These are phyloP conservation scores for Sinodicranocentrus sp. DNA, from an alignment of 2,888 invertebrate genomes.

Conservation along the genomic window DNA sequence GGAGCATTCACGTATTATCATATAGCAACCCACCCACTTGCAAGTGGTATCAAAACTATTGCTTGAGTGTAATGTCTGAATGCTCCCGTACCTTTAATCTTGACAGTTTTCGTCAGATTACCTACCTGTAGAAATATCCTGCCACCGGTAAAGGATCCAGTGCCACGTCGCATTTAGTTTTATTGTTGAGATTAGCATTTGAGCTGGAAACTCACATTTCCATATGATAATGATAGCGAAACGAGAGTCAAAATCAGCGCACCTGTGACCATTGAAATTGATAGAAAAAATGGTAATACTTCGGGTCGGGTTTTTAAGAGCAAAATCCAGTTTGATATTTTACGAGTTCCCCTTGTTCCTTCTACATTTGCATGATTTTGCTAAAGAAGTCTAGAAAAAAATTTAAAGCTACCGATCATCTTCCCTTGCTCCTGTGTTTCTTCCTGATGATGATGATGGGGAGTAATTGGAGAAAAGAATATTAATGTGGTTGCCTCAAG, in stretches of 20 bases:
- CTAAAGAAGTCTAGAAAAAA: conserved; percentile 19
- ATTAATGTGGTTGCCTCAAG: conserved; percentile 49
- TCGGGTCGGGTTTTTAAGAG: conserved; percentile 37
- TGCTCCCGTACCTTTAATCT: no score
- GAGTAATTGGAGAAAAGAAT: conserved; percentile 59
- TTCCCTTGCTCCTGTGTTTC: conserved; percentile 30
- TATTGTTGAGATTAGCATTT: no score
- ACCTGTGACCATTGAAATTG: conserved; percentile 48
- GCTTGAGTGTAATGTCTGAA: no score
- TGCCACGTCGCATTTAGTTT: no score
- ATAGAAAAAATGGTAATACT: conserved; percentile 29
- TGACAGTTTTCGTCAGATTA: no score
- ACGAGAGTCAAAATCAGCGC: conserved; percentile 45
- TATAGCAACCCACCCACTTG: no score
- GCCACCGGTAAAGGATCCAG: no score
- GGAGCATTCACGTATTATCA: no score
- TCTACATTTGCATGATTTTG: conserved; percentile 49
- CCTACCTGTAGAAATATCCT: no score
- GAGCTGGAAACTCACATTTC: neutral
- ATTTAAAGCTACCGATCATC: conserved; percentile 39
- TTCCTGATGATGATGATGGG: conserved; percentile 13
- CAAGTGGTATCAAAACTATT: no score
- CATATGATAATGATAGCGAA: neutral
- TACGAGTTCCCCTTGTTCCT: conserved; percentile 23
- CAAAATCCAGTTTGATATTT: conserved; percentile 57